Evolutionary conservation across 2,888 invertebrate species (phyloP), one percentile per base, ranked within the genome.

Genomic region (Formica aserva): DNA sequence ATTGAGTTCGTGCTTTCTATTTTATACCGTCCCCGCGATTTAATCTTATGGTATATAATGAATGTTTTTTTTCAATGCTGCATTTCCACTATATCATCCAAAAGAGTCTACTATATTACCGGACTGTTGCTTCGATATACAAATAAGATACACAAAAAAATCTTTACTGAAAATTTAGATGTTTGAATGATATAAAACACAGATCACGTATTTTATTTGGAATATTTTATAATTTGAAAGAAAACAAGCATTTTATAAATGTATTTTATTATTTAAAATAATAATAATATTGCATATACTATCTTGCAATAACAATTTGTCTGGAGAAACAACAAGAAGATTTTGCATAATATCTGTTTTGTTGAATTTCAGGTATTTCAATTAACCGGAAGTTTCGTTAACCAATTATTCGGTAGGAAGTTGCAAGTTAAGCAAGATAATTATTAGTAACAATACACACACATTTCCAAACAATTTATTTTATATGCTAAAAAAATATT

Each of bases 1-100:
- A 88, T 80, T 69, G 41, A 35, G n/a, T 41, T 57, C 41, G 22
- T 71, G 57, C 85, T 88, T 88, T 88, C 85, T 85, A 84, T 84
- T 84, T 85, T 83, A 69, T 84, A 85, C 87, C 76, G 62, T 88
- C 81, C 18, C 52, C 26, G 65, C 62, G 65, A 85, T 83, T 86
- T 82, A 86, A 86, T 86, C 81, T 83, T 62, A 65, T 22, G 57
- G 6, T 48, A 18, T 18, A 63, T 57, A 35, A 65, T 55, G 35
- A 35, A 38, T 75, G 60, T 72, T 80, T 85, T 35, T 26, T 26
- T 78, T 82, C 65, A 18, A 81, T 35, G 45, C 11, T 41, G 13
- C 32, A 65, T 77, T 38, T 66, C 35, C 38, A 26, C 5, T 18
- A 6, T 29, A n/a, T 67, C 3, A 35, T 4, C 55, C 13, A 11